Evolutionary conservation across 2,888 invertebrate genomes (phyloP), one percentile per base, ranked within the genome.

Genomic region (Noctua janthe): DNA sequence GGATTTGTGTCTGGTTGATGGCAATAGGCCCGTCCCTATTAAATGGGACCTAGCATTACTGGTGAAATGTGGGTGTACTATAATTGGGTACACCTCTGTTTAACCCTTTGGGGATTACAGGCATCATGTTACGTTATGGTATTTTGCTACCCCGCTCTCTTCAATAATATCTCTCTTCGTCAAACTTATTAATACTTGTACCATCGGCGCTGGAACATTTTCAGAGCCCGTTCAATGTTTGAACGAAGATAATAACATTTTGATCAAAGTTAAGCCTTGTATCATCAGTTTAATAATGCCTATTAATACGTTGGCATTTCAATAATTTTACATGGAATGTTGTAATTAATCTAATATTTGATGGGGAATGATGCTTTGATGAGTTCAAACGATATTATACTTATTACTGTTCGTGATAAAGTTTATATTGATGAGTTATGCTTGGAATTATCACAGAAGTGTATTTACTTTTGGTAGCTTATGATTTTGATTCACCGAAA

Each of bases 251-350:
- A 79, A 88, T 81, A 17, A 81, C 80, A 89, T 83, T 85, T 81
- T 82, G 74, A 82, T 86, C 76, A 80, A 88, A 86, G 69, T 86
- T 72, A 59, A 71, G 74, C 78, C 71, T 80, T 73, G 62, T 85
- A 73, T 64, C 67, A 71, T 78, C 49, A 72, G 73, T 80, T 83
- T 83, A 89, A 88, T 88, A 77, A 77, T 73, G 71, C 66, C 49
- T 66, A 66, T 76, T 88, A 87, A 72, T 76, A 71, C 49, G n/a
- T 70, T 49, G 78, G 70, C 17, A 74, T 82, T 82, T 86, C 64
- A 82, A 75, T 73, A 62, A 84, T 59, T 66, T 84, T 64, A 47
- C 8, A 47, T 71, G n/a, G 59, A 83, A 86, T 82, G n/a, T 86
- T 70, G 3, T 71, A 78, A 78, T 87, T 84, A 77, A 87, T 83